Percentiles rank a stretch among this genome's conserved stretches.
These are phyloP conservation scores for Pantala flavescens DNA, from an alignment of 1,140 invertebrate species.

Conservation along the genomic window DNA sequence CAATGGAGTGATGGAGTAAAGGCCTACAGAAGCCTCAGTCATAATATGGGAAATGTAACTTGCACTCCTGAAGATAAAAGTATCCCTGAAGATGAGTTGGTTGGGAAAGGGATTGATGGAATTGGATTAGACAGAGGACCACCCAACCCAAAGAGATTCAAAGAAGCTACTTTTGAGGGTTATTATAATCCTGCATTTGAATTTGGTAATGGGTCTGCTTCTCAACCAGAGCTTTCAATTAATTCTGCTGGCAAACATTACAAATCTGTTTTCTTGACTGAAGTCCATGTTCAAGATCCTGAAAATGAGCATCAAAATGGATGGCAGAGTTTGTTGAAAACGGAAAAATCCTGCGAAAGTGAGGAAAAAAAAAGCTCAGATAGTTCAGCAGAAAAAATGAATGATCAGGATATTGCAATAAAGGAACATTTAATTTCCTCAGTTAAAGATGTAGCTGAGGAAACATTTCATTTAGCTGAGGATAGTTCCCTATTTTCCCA, in stretches of 20 bases:
- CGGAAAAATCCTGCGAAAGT: not conserved
- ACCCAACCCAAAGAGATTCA: not conserved
- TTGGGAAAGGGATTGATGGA: not conserved
- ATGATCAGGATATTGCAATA: not conserved
- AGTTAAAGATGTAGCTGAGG: conserved; percentile 28
- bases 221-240: not conserved
- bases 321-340: not conserved
- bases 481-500: conserved; percentile 58
- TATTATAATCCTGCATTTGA: conserved; percentile 38
- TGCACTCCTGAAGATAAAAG: not conserved
- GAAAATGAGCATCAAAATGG: not conserved
- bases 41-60: not conserved
- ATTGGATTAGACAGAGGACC: not conserved
- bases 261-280: not conserved
- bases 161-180: conserved; percentile 20
- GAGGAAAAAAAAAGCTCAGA: conserved; percentile 17
- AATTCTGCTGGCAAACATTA: not conserved
- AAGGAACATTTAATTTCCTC: not conserved
- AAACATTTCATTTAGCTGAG: conserved; percentile 46
- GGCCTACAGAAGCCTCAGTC: too few species aligned
- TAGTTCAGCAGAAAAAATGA: conserved; percentile 15
- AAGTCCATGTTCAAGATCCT: not conserved
- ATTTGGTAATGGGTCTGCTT: not conserved
- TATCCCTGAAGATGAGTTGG: not conserved
- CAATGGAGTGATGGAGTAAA: not conserved